Evolutionary conservation across 2,888 invertebrate species (phyloP).

Genomic region (Resseliella maxima): DNA sequence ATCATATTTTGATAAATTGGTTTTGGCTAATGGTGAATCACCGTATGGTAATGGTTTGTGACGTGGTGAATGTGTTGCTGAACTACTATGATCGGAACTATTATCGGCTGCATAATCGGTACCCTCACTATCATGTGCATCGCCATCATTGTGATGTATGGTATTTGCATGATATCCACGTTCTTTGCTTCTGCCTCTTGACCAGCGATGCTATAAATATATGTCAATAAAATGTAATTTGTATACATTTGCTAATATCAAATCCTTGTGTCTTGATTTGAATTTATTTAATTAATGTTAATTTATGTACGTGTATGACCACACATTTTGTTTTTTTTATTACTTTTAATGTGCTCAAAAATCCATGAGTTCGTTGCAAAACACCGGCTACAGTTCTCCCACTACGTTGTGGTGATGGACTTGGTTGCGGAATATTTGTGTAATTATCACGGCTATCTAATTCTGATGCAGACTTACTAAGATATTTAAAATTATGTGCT

Average conservation of each 20-base stretch:
- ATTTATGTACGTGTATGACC: no score
- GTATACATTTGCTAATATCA: not conserved
- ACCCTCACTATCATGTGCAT: conserved; percentile 73
- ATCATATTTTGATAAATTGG: conserved; percentile 26
- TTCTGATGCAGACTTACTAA: conserved; percentile 86
- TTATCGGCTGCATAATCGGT: conserved; percentile 84
- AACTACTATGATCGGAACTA: conserved; percentile 79
- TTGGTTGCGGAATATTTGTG: conserved; percentile 69
- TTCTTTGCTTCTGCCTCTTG: conserved; percentile 79
- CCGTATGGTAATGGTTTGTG: conserved; percentile 73
- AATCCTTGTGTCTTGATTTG: not conserved
- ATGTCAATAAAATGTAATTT: not conserved
- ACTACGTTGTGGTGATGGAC: conserved; percentile 67
- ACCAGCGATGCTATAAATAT: conserved; percentile 77
- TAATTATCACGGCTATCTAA: conserved; percentile 75
- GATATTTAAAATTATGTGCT: conserved; percentile 69
- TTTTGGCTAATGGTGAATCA: conserved; percentile 63
- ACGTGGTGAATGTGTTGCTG: conserved; percentile 77
- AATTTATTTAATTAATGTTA: not conserved
- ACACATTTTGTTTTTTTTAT: conserved; percentile 57
- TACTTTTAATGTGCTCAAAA: conserved; percentile 83
- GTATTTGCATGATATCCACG: conserved; percentile 65
- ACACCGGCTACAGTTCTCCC: conserved; percentile 72
- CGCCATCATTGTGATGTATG: conserved; percentile 70
- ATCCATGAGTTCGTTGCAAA: conserved; percentile 84